A percentile compares a stretch with the other conserved stretches of the same genome.
These are phyloP conservation scores for Remorina albescens DNA, from an alignment of 2,797 vertebrate genomes.

Conservation along the genomic window DNA sequence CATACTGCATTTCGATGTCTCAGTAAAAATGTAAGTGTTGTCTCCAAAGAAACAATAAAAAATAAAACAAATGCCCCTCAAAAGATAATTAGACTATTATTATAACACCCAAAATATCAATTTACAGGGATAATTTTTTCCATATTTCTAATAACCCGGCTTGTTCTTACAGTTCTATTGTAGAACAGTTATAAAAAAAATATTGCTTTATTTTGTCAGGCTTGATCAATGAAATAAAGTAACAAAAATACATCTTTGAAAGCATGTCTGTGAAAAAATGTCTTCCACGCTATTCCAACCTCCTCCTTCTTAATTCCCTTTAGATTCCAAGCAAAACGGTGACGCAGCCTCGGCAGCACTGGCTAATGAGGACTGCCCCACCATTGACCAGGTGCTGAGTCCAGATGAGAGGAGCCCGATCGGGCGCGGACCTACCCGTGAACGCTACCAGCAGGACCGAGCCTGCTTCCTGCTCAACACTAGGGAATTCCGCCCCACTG, in stretches of 20 bases:
- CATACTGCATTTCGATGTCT: constrained; percentile 3
- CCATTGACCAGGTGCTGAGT: constrained; percentile 94
- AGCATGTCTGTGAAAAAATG: not conserved
- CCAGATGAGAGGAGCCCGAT: constrained; percentile 92
- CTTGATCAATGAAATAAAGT: not conserved
- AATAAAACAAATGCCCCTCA: not conserved
- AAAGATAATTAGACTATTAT: not conserved
- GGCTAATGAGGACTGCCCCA: constrained; percentile 94
- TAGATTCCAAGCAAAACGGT: constrained; percentile 94
- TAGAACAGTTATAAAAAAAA: not conserved
- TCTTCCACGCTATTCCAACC: not conserved
- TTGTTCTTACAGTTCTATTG: not conserved
- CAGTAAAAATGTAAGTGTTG: too few relatives aligned
- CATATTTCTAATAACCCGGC: not conserved
- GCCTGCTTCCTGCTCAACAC: constrained; percentile 96
- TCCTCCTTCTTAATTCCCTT: not conserved
- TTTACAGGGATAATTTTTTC: not conserved
- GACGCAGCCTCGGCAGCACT: constrained; percentile 92
- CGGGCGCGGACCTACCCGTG: constrained; percentile 82
- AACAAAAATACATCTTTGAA: not conserved
- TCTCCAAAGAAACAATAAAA: too few relatives aligned
- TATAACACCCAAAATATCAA: not conserved
- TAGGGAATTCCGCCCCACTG: constrained; percentile 91
- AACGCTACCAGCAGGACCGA: constrained; percentile 92
- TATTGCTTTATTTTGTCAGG: not conserved